Evolutionary conservation across 37 sponge, comb jelly and placozoan genomes (phyloP), one percentile per base, ranked within the genome.

Genomic region (Geodia barretti): DNA sequence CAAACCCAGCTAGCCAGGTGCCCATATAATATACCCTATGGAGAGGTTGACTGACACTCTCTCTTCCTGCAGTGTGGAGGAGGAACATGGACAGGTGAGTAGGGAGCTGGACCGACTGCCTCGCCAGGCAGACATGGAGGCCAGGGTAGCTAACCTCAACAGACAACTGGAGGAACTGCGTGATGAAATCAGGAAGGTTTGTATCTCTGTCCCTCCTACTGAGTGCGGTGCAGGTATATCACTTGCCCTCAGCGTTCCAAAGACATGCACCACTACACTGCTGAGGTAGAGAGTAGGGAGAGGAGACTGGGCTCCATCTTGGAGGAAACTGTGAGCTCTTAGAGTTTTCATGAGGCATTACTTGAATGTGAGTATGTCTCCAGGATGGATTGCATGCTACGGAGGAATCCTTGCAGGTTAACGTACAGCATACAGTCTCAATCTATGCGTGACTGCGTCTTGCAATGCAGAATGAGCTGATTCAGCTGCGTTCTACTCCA

Each of bases 111-210:
- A 62, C 72, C 54, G 81, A 42, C 73, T 72, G 7, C 91, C 91
- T 32, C 86, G 86, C 76, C 72, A 35, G 28, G 85, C 72, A 60
- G 90, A 89, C n/a, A 41, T 89, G 54, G 85, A 89, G 24, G 36
- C 36, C 1, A 71, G 74, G 28, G 60, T 65, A 33, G 61, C 35
- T n/a, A 70, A 83, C 7, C 74, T 89, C 26, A 66, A 23, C 4
- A 60, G 72, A 76, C 36, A 80, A 60, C 30, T 38, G 25, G 90
- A 84, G 34, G 72, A 75, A 38, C 69, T 84, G 26, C 59, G 33
- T 4, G 75, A 84, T 79, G 90, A 89, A 60, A 79, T 78, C 0
- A 40, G 42, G 19, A 65, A 34, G 73, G 74, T 82, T 25, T 24
- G 42, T 54, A 29, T 34, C 71, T 36, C 33, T n/a, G n/a, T n/a